These are phyloP conservation scores for Halcyon badia DNA, from an alignment of 2,797 vertebrate species.

Conservation along the genomic window DNA sequence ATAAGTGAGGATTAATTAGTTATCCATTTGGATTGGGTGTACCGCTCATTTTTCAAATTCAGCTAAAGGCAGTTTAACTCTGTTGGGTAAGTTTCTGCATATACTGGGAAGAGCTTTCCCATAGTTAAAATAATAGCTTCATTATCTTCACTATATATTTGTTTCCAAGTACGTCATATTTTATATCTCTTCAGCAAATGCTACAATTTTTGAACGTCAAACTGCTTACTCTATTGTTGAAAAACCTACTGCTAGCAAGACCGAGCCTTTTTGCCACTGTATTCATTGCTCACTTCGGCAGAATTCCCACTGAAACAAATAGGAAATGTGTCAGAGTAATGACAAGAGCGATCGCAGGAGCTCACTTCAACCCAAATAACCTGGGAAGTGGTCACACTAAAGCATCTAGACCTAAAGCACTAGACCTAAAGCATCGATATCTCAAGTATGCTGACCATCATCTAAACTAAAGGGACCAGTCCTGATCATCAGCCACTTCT, in stretches of 20 bases:
- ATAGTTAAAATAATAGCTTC: neutral
- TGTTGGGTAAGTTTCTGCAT: slow-evolving; percentile 56
- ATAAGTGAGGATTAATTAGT: slow-evolving; percentile 73
- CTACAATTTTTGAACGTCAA: neutral
- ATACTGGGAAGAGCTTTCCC: neutral
- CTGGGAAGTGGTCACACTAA: neutral
- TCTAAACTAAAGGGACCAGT: neutral
- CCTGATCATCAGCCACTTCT: neutral
- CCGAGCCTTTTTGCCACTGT: neutral
- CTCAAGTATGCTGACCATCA: neutral
- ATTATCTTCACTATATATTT: neutral
- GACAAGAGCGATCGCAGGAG: neutral
- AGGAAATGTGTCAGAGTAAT: neutral
- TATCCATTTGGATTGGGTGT: slow-evolving; percentile 52
- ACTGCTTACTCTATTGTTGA: neutral
- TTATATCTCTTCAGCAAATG: slow-evolving; percentile 21
- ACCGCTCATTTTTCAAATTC: slow-evolving; percentile 74
- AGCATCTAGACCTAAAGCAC: neutral
- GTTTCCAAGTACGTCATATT: neutral
- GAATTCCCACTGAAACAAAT: neutral
- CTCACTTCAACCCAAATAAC: neutral
- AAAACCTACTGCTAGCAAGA: slow-evolving; percentile 1
- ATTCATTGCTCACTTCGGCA: neutral
- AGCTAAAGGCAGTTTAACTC: slow-evolving; percentile 64
- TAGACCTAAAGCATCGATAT: neutral